phyloP scores from a whole-genome alignment of 2,888 invertebrate genomes.

The Oscheius sp. region DNA sequence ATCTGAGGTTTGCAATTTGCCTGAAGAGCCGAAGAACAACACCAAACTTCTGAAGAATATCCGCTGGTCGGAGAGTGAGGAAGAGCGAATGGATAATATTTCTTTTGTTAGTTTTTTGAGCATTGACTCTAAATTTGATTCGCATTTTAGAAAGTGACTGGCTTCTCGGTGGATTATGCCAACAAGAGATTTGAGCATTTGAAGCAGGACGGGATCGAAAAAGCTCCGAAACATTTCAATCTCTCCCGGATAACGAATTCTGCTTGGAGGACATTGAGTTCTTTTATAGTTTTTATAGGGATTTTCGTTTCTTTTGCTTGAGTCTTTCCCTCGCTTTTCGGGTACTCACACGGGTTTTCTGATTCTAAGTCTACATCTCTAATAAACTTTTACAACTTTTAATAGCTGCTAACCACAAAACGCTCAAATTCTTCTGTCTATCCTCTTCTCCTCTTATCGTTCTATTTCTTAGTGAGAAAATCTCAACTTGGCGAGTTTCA shows the following conservation, averaged over 20 bases:
- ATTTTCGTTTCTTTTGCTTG: too few species aligned
- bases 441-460: too few species aligned
- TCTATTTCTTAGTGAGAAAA: too few species aligned
- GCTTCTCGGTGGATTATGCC: conserved; percentile 46
- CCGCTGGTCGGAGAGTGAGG: not conserved
- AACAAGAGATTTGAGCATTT: conserved; percentile 43
- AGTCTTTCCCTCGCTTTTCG: too few species aligned
- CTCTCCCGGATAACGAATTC: not conserved
- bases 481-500: too few species aligned
- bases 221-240: conserved; percentile 21
- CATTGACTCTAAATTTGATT: not conserved
- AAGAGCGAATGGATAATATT: not conserved
- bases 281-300: too few species aligned
- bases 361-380: too few species aligned
- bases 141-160: conserved; percentile 39
- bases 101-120: not conserved
- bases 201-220: conserved; percentile 14
- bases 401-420: too few species aligned
- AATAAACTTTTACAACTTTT: too few species aligned
- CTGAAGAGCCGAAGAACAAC: not conserved
- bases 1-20: conserved; percentile 32
- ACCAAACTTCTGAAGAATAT: not conserved
- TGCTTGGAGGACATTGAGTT: too few species aligned
- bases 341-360: too few species aligned
- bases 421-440: too few species aligned